Conservation (phyloP, 2,113 vertebrate genomes). For the Pogonocichla stellata region DNA sequence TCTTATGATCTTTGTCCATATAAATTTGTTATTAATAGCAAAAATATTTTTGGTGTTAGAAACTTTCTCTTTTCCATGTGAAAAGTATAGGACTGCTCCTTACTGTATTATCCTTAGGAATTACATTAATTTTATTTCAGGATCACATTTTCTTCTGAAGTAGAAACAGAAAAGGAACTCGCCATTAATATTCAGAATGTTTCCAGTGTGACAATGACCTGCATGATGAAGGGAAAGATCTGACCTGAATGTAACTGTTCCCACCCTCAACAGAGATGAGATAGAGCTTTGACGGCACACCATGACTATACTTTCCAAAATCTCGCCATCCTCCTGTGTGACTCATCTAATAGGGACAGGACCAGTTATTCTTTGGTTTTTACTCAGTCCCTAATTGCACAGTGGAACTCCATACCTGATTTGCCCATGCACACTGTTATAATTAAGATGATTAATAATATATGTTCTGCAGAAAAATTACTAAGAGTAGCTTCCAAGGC, state of each 20-base stretch:
- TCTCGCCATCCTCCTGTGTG: neutral
- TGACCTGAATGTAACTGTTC: neutral
- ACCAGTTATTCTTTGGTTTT: neutral
- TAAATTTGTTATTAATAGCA: neutral
- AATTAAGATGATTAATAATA: neutral
- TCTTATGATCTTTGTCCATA: neutral
- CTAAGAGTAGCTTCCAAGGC: neutral
- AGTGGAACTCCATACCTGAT: neutral
- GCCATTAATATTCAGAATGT: neutral
- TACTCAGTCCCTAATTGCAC: neutral
- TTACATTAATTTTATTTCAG: neutral
- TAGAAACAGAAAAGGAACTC: neutral
- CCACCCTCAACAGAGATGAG: neutral
- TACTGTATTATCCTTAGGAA: neutral
- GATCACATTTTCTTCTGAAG: neutral
- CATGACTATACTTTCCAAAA: accelerated
- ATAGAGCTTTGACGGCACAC: neutral
- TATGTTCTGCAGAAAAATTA: neutral
- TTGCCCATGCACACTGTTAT: neutral
- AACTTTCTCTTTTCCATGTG: neutral
- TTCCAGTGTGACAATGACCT: neutral
- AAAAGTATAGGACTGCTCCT: neutral
- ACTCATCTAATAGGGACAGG: neutral
- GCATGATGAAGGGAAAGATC: neutral
- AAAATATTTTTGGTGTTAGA: neutral